Evolutionary conservation across 2,888 invertebrate species (phyloP), one percentile per base, ranked within the genome.

Genomic region (Hypolimnas misippus): DNA sequence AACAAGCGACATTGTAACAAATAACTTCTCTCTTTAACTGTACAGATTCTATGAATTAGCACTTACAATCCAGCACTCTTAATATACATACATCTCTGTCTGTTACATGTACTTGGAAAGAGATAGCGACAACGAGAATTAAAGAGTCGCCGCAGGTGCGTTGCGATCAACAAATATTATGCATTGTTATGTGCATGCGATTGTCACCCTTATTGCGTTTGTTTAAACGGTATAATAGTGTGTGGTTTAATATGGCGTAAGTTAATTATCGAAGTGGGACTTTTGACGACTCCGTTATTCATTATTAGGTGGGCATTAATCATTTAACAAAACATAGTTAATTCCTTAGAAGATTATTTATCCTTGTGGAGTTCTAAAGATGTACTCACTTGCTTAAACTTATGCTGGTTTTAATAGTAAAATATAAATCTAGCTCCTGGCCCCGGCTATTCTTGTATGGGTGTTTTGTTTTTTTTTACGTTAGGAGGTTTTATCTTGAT

Each of bases 41-140:
- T n/a, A n/a, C n/a, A 76, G 76, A 74, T 83, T 83, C 84, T 78
- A 55, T 74, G 83, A 86, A 86, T 87, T 87, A 84, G 76, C 86
- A n/a, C n/a, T n/a, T n/a, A n/a, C n/a, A n/a, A n/a, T n/a, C 76
- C 72, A 70, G 69, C 66, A 31, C 46, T 58, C 60, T 64, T 55
- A 59, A 55, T 25, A 68, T 33, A 51, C 46, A 38, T 40, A 67
- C 54, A 29, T 81, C 86, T 70, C 76, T 68, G 54, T 82, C 69
- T 50, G 57, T 69, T 69, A 21, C 19, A 35, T 50, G 6, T n/a
- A 6, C 35, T 63, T 4, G 12, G 74, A 82, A 50, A 70, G 74
- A 71, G 69, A 70, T 5, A n/a, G 42, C 53, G 31, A 57, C 31
- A 65, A 17, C 44, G 35, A 51, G 54, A 60, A 65, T 68, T 66